Base-by-base conservation (phyloP, 2,113 vertebrate genomes). In the Pelusios castaneus region DNA sequence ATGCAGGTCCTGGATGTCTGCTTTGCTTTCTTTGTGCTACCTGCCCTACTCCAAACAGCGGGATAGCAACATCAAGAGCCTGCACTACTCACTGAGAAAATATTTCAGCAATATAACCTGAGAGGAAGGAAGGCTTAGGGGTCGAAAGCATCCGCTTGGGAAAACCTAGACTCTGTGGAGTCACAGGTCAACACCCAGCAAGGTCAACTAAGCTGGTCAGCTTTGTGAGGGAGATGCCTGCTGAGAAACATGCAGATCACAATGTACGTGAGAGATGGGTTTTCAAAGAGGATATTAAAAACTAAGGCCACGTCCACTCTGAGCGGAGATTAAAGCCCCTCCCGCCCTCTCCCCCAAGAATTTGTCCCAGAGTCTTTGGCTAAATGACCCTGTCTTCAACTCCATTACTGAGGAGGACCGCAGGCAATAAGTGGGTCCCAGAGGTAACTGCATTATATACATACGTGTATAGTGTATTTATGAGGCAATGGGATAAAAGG, bases 101-200 rank as follows among this genome's bases (percentile, higher is more conserved):
- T 19, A 6, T 31, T 80, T 43, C 1, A 21, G 14, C 2, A 9
- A 22, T n/a, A 31, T 1, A n/a, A 13, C 8, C 2, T 0, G 63
- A 70, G 80, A 73, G 25, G 25, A 83, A 78, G 45, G 25, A 83
- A 78, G 45, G 25, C 1, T 45, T 2, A 47, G 41, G 0, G 2
- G 3, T 19, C 10, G 51, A 58, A 60, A 87, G 82, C 6, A 21
- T 41, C 1, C 0, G 25, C 25, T 11, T 25, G 0, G 0, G 17
- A 38, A 25, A 34, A 76, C 55, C 67, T 14, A 31, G 34, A 76
- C 25, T 83, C 55, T 67, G 27, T 89, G 58, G 80, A 88, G 73
- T 3, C 1, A 25, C 56, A 77, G 55, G 83, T n/a, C 34, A 52
- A 94, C 89, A 9, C 38, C 24, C 52, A 51, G 1, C 0, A 3